Percentiles rank a stretch among this genome's conserved stretches.
These are phyloP conservation scores for Platycheirus rosarum DNA, from an alignment of 2,888 invertebrate genomes.

Conservation along the genomic window DNA sequence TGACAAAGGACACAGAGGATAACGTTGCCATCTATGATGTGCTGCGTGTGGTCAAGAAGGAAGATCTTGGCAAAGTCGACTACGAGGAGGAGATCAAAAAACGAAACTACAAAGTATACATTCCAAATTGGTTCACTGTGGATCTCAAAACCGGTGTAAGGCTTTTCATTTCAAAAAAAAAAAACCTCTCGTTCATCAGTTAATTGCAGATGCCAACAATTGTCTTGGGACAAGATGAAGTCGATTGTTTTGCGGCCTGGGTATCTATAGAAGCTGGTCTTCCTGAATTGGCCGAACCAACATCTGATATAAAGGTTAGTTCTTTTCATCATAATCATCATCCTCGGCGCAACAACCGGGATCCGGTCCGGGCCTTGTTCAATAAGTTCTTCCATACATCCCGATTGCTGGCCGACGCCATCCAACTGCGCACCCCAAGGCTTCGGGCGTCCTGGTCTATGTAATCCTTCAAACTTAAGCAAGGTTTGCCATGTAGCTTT, in stretches of 20 bases:
- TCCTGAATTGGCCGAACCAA: slow-evolving; percentile 85
- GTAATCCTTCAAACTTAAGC: no score
- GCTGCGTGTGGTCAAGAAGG: slow-evolving; percentile 92
- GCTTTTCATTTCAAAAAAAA: background rate
- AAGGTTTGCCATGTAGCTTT: no score
- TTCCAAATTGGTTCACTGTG: slow-evolving; percentile 99
- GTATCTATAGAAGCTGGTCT: slow-evolving; percentile 98
- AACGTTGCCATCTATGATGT: slow-evolving; percentile 97
- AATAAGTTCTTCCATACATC: no score
- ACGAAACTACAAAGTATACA: slow-evolving; percentile 95
- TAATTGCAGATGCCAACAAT: slow-evolving; percentile 94
- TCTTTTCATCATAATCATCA: no score
- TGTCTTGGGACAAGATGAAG: slow-evolving; percentile 97
- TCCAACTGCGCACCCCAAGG: no score
- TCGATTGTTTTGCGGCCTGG: slow-evolving; percentile 99
- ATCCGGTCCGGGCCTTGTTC: no score
- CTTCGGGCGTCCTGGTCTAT: no score
- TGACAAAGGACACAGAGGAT: slow-evolving; percentile 97
- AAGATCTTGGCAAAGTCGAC: slow-evolving; percentile 95
- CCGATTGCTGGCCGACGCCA: no score
- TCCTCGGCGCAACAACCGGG: no score
- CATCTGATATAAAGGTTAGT: slow-evolving; percentile 82
- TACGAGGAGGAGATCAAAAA: slow-evolving; percentile 97
- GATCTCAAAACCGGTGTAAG: slow-evolving; percentile 98
- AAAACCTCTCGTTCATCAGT: background rate